Evolutionary conservation across 2,113 vertebrate species (phyloP).

Genomic region (Boleophthalmus pectinirostris): DNA sequence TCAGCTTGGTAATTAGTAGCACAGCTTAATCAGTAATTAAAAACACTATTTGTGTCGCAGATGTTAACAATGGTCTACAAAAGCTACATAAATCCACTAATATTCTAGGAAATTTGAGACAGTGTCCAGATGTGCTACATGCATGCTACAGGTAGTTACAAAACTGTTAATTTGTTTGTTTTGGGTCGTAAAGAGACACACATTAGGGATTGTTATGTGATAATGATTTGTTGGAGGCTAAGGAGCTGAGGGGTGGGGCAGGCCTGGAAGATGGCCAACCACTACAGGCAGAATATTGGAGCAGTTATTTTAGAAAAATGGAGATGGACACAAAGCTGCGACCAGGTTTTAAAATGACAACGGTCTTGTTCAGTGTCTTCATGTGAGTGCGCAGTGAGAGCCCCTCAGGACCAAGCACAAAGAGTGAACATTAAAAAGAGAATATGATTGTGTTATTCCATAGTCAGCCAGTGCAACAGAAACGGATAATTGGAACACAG

Average conservation of each 20-base stretch:
- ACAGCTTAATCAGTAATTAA: neutral
- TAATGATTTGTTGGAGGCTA: constrained; percentile 3
- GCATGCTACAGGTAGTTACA: neutral
- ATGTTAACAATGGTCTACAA: neutral
- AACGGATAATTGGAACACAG: constrained; percentile 95
- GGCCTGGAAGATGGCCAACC: constrained; percentile 28
- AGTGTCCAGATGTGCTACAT: constrained; percentile 1
- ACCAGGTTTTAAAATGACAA: constrained; percentile 52
- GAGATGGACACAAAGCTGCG: constrained; percentile 22
- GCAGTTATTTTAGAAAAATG: neutral
- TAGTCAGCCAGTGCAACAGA: constrained; percentile 94
- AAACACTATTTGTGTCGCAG: neutral
- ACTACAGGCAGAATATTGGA: constrained; percentile 6
- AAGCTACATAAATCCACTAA: neutral
- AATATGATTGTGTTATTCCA: constrained; percentile 84
- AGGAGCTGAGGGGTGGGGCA: constrained; percentile 19
- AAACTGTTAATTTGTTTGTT: neutral
- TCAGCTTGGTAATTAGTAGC: neutral
- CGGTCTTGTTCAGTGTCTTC: constrained; percentile 47
- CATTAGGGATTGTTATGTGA: neutral
- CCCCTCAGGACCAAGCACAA: constrained; percentile 69
- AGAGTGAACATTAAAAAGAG: constrained; percentile 66
- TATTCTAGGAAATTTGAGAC: neutral
- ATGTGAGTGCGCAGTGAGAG: constrained; percentile 62
- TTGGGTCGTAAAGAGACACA: neutral